These are phyloP conservation scores for Leptodactylus fuscus DNA, from an alignment of 2,113 vertebrate species.

Conservation along the genomic window DNA sequence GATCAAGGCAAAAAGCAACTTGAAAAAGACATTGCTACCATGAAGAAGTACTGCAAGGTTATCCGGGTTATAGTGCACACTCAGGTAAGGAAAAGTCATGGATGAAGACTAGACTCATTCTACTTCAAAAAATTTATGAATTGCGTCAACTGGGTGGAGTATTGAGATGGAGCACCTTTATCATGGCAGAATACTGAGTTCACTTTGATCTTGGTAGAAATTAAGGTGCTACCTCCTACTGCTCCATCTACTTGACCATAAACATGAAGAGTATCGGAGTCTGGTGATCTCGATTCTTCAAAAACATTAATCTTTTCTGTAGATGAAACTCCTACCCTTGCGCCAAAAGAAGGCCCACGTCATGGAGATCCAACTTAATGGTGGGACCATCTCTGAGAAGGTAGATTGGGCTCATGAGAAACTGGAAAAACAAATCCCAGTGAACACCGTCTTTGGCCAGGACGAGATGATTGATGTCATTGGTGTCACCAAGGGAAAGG, in stretches of 20 bases:
- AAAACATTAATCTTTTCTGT: constrained; percentile 3
- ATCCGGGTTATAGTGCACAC: constrained; percentile 82
- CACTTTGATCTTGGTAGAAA: neutral
- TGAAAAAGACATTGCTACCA: constrained; percentile 78
- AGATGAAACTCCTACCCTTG: constrained; percentile 82
- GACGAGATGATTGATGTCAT: constrained; percentile 81
- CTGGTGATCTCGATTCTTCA: neutral
- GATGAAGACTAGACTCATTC: neutral
- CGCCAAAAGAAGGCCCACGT: constrained; percentile 82
- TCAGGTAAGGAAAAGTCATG: constrained; percentile 72
- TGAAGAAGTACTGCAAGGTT: constrained; percentile 84
- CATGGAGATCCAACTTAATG: constrained; percentile 83
- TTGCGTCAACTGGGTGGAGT: neutral
- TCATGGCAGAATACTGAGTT: neutral
- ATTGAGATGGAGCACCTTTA: neutral
- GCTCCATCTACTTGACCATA: neutral
- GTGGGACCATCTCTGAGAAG: constrained; percentile 77
- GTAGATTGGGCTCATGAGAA: constrained; percentile 79
- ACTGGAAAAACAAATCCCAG: constrained; percentile 78
- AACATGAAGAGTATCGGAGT: neutral
- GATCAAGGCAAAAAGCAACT: constrained; percentile 73
- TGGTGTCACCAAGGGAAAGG: constrained; percentile 79
- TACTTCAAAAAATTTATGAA: neutral
- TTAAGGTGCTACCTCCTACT: neutral
- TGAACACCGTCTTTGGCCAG: constrained; percentile 77